A percentile compares a stretch with the other conserved stretches of the same genome.
Evolutionary conservation across 2,888 invertebrate genomes (phyloP).

Genomic region (Anthrax anthrax): DNA sequence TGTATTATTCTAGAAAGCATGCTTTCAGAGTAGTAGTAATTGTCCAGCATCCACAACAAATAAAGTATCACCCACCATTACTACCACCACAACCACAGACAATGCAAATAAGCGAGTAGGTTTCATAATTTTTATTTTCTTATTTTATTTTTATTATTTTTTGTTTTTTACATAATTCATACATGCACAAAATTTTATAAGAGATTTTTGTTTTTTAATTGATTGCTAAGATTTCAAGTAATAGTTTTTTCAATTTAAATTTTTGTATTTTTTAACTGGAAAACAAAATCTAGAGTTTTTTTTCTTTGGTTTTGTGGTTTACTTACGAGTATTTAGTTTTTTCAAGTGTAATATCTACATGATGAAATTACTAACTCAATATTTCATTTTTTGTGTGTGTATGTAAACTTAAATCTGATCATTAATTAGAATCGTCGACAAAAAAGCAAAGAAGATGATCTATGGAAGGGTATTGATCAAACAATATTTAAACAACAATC

Average conservation of each 20-base stretch:
- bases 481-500: slow-evolving; percentile 31
- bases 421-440: slow-evolving; percentile 23
- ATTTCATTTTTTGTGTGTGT: no score
- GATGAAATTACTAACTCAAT: no score
- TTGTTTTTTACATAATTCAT: not conserved
- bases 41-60: not conserved
- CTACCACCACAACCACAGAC: slow-evolving; percentile 6
- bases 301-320: no score
- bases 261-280: no score
- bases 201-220: no score
- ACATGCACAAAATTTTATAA: not conserved
- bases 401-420: not conserved
- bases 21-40: slow-evolving; percentile 19
- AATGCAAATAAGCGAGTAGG: slow-evolving; percentile 8
- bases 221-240: no score
- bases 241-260: no score
- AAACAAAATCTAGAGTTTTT: no score
- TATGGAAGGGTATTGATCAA: slow-evolving; percentile 34
- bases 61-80: not conserved
- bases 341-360: no score
- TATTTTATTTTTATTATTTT: not conserved
- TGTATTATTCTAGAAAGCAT: slow-evolving; percentile 21
- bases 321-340: no score
- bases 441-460: slow-evolving; percentile 28
- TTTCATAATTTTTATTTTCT: slow-evolving; percentile 1